Conservation (phyloP, 2,113 vertebrate genomes). For the Brevimyrus niger region DNA sequence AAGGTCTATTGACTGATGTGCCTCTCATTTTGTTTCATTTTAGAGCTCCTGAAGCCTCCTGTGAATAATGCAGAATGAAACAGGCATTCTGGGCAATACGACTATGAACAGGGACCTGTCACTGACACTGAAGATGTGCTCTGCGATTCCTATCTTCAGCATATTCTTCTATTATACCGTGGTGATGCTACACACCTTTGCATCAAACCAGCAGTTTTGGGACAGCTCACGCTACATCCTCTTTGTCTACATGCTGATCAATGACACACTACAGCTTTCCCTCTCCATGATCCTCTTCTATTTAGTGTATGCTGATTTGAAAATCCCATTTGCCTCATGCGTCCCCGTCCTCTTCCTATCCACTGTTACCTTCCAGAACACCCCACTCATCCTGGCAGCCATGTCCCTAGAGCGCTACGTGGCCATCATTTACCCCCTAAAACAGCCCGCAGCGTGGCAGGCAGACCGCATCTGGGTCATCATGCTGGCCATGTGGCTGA, state of each 20-base stretch:
- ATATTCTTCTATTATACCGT: conserved; percentile 52
- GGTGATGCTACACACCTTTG: conserved; percentile 56
- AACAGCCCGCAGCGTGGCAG: conserved; percentile 43
- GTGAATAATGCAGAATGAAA: conserved; percentile 53
- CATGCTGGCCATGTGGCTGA: conserved; percentile 44
- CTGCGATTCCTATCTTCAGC: conserved; percentile 52
- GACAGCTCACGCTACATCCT: conserved; percentile 60
- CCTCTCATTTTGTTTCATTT: conserved; percentile 14
- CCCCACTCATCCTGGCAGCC: conserved; percentile 53
- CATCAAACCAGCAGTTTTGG: conserved; percentile 53
- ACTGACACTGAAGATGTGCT: conserved; percentile 54
- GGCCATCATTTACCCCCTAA: conserved; percentile 59
- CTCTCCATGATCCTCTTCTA: conserved; percentile 56
- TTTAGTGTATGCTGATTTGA: conserved; percentile 42
- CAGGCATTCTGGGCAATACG: conserved; percentile 35
- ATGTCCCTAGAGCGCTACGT: conserved; percentile 67
- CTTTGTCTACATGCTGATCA: conserved; percentile 62
- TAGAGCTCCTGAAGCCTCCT: neutral
- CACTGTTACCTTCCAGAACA: conserved; percentile 53
- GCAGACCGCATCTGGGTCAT: conserved; percentile 55
- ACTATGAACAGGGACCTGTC: conserved; percentile 39
- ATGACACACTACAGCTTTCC: conserved; percentile 56
- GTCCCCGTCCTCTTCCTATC: conserved; percentile 48
- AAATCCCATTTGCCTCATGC: conserved; percentile 43
- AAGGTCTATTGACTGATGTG: neutral